Evolutionary conservation across 2,797 vertebrate genomes (phyloP), one percentile per base, ranked within the genome.

Genomic region (Artibeus lituratus): DNA sequence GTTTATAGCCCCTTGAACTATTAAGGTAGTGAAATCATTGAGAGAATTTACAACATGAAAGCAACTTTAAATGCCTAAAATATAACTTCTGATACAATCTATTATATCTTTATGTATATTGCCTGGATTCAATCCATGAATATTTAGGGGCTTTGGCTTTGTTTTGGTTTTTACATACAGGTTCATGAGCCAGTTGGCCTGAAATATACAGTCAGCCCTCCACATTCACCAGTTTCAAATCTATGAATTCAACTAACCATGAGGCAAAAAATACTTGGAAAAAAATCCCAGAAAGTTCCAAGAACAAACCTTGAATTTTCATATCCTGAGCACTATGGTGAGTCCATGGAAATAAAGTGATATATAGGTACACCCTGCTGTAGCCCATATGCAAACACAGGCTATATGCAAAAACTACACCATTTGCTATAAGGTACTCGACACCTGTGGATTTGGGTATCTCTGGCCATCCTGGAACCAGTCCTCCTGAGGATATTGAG

Each of bases 21-120:
- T 29, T 77, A 51, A 80, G 70, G 47, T 72, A 19, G 14, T 57
- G 53, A 95, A 72, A 39, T 78, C 59, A 89, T 37, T 70, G 65
- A 57, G 77, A 44, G 70, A 91, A 72, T 82, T 77, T 82, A 32
- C 49, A 92, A 44, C 47, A 59, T 74, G 86, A 92, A 95, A 74
- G 29, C 42, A 85, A 88, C 10, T 35, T 67, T 88, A 29, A 94
- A 81, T 89, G 69, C 24, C 80, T 77, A 12, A 21, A 89, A 81
- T 47, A n/a, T 91, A 42, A 51, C 47, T 67, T 81, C 83, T 95
- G 7, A 62, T 35, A 44, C 9, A 29, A 82, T 47, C 9, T 82
- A 35, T 57, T 87, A 35, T 26, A 72, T 89, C 76, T 80, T 91
- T 35, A 55, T 62, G 37, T 76, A 44, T 76, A 42, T 44, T 72